Evolutionary conservation across 2,113 vertebrate genomes (phyloP).

Genomic region (Lycocorax pyrrhopterus): DNA sequence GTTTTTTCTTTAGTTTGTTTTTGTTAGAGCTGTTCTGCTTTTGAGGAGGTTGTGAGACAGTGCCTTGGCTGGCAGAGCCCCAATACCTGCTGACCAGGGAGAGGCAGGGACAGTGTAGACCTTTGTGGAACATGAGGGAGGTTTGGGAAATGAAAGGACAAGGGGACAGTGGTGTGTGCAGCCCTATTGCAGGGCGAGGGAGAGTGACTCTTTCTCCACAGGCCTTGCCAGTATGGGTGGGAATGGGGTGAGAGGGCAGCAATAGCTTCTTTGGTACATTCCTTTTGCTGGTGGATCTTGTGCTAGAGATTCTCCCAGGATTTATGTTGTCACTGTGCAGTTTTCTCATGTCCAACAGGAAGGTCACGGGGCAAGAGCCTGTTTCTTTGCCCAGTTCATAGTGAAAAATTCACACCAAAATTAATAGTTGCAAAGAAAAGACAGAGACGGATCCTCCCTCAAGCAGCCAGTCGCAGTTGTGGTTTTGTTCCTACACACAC

Average conservation of each 20-base stretch:
- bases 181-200: fast-evolving
- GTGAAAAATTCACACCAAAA: neutral
- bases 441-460: neutral
- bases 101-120: neutral
- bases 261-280: neutral
- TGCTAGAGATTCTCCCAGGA: neutral
- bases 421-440: neutral
- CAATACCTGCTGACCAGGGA: neutral
- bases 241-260: neutral
- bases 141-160: neutral
- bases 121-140: neutral
- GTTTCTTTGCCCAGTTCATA: neutral
- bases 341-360: neutral
- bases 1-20: no score
- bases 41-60: neutral
- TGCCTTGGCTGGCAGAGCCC: neutral
- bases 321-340: no score
- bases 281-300: neutral
- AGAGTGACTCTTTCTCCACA: neutral
- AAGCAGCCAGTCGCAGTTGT: neutral
- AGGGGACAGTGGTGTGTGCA: neutral
- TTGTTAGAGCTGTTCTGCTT: neutral
- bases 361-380: neutral
- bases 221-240: neutral
- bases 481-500: neutral